Evolutionary conservation across 2,888 invertebrate species (phyloP).

Genomic region (Linyphia triangularis): DNA sequence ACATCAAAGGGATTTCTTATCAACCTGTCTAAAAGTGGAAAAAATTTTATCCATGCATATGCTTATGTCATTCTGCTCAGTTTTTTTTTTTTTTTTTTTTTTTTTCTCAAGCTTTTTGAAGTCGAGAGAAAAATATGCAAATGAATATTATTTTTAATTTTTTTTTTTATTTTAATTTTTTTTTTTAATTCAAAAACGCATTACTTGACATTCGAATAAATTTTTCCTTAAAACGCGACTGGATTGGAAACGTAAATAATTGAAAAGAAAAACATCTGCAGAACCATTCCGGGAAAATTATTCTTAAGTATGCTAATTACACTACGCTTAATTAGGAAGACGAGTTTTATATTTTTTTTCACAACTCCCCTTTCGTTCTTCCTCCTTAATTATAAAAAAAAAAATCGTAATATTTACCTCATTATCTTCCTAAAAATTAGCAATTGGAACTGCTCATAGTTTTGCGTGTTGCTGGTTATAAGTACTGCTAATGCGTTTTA

Average conservation of each 20-base stretch:
- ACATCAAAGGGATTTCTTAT: slow-evolving; percentile 14
- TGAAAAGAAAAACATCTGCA: slow-evolving; percentile 8
- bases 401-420: slow-evolving; percentile 40
- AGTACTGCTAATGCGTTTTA: slow-evolving; percentile 50
- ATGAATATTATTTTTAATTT: background rate
- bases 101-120: background rate
- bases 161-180: too few relatives aligned
- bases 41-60: slow-evolving; percentile 14
- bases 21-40: background rate
- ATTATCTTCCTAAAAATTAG: slow-evolving; percentile 59
- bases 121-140: slow-evolving; percentile 12
- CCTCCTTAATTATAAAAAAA: background rate
- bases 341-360: slow-evolving; percentile 18
- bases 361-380: background rate
- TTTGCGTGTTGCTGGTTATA: slow-evolving; percentile 1
- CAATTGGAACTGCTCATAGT: slow-evolving; percentile 34
- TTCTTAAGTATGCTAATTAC: slow-evolving; percentile 61
- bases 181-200: slow-evolving; percentile 1
- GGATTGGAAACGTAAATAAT: slow-evolving; percentile 31
- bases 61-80: background rate
- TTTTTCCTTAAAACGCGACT: background rate
- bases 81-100: background rate
- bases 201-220: slow-evolving; percentile 18
- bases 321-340: slow-evolving; percentile 53
- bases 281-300: slow-evolving; percentile 26